Evolutionary conservation across 1,140 invertebrate species (phyloP), one percentile per base, ranked within the genome.

Genomic region (Elymnias hypermnestra): DNA sequence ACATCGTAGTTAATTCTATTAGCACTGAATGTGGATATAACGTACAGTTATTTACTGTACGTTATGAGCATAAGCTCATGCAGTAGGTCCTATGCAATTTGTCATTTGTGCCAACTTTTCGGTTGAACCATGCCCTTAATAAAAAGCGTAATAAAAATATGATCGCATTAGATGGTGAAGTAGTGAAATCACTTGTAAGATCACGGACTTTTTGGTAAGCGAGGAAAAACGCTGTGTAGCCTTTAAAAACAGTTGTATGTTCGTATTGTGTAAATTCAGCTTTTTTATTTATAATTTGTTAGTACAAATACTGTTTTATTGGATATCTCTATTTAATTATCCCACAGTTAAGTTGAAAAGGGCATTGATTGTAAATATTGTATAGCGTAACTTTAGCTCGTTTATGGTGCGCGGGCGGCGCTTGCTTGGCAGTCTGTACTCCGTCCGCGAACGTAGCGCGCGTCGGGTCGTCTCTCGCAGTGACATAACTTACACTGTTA

Each of bases 371-470:
- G 49, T 40, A 28, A 15, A 52, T 15, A 52, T 52, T 52, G 49
- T 40, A 28, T 21, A 52, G 42, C 36, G 15, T 44, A 31, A 31
- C 35, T 39, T 44, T 44, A 45, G 54, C 21, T 47, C 35, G 35
- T 53, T 49, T 49, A 42, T 46, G 53, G 45, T 53, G 41, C 50
- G 55, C 59, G 37, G 41, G 38, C 50, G 41, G 13, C 48, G 40
- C 53, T 42, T 39, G 43, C 37, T 53, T 63, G 64, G 53, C 77
- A 83, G 79, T 83, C n/a, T n/a, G n/a, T n/a, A n/a, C n/a, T n/a
- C 53, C 48, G 51, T 63, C 49, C 67, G 70, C 68, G 75, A 68
- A 58, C 73, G 65, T 63, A 72, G 73, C 48, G 51, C 68, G 67
- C 65, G 72, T 36, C 68, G 45, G 57, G 47, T 54, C 51, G 47